These are phyloP conservation scores for Proisotoma minuta DNA, from an alignment of 2,888 invertebrate genomes.

Conservation along the genomic window DNA sequence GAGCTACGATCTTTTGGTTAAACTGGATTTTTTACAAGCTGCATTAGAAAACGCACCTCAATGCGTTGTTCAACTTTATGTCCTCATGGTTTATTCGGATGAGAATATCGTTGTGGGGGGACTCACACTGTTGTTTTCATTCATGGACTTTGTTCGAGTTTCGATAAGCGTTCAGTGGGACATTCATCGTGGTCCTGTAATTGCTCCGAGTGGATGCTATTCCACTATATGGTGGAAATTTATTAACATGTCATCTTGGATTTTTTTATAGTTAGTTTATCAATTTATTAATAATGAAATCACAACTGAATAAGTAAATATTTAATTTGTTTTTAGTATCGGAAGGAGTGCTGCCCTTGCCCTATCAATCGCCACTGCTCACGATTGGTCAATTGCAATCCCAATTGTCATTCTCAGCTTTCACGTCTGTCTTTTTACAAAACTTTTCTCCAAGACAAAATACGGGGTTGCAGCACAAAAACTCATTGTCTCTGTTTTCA, in stretches of 20 bases:
- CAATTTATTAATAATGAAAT: neutral
- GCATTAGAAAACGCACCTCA: conserved; percentile 45
- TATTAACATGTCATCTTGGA: conserved; percentile 37
- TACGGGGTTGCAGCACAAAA: conserved; percentile 41
- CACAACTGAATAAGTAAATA: neutral
- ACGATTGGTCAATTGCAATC: neutral
- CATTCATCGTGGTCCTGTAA: conserved; percentile 40
- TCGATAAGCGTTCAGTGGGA: conserved; percentile 40
- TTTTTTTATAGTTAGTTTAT: conserved; percentile 35
- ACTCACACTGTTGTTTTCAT: conserved; percentile 36
- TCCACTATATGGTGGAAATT: conserved; percentile 27
- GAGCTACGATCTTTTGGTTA: conserved; percentile 39
- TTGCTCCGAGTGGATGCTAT: conserved; percentile 36
- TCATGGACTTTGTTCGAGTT: conserved; percentile 44
- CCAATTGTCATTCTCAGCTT: conserved; percentile 12
- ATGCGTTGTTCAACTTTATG: conserved; percentile 41
- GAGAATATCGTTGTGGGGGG: conserved; percentile 37
- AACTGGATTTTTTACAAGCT: conserved; percentile 44
- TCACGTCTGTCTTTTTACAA: conserved; percentile 32
- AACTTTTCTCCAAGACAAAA: conserved; percentile 30
- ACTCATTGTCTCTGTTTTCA: conserved; percentile 39
- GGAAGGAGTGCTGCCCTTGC: conserved; percentile 37
- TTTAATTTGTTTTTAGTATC: conserved; percentile 16
- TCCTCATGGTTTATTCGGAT: conserved; percentile 32
- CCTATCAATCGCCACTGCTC: conserved; percentile 29